Percentiles rank a stretch among this genome's conserved stretches.
phyloP scores from a whole-genome alignment of 2,797 vertebrate genomes.

The Dermochelys coriacea region DNA sequence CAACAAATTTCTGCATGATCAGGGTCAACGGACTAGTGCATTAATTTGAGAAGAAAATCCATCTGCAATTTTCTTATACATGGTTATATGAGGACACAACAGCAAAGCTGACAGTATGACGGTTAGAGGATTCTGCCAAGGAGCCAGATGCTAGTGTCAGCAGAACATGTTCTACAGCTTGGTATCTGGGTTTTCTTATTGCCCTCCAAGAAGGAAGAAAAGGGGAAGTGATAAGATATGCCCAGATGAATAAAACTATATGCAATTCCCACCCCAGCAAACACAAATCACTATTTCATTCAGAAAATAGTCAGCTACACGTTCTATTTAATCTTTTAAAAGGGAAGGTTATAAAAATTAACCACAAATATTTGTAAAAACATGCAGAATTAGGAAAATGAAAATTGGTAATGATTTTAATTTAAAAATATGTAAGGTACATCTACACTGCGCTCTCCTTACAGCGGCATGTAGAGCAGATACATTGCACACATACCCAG shows the following conservation, averaged over 20 bases:
- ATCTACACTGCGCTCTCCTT: neutral
- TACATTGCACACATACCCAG: neutral
- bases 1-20: slow-evolving; percentile 74
- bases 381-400: slow-evolving; percentile 38
- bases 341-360: slow-evolving; percentile 66
- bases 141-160: slow-evolving; percentile 78
- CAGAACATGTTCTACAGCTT: slow-evolving; percentile 82
- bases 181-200: slow-evolving; percentile 81
- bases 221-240: slow-evolving; percentile 80
- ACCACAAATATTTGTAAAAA: slow-evolving; percentile 61
- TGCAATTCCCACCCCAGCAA: slow-evolving; percentile 64
- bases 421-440: slow-evolving; percentile 16
- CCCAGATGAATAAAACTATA: slow-evolving; percentile 78
- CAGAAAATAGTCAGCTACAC: slow-evolving; percentile 63
- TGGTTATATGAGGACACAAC: slow-evolving; percentile 79
- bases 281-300: slow-evolving; percentile 62
- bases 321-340: slow-evolving; percentile 71
- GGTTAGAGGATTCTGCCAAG: slow-evolving; percentile 79
- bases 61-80: slow-evolving; percentile 76
- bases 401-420: slow-evolving; percentile 57
- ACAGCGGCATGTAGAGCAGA: neutral
- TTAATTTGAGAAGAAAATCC: slow-evolving; percentile 74
- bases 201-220: slow-evolving; percentile 80
- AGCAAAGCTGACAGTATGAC: slow-evolving; percentile 81
- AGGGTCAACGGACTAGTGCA: slow-evolving; percentile 72